Evolutionary conservation across 2,888 invertebrate genomes (phyloP), one percentile per base, ranked within the genome.

Genomic region (Leistus spinibarbis): DNA sequence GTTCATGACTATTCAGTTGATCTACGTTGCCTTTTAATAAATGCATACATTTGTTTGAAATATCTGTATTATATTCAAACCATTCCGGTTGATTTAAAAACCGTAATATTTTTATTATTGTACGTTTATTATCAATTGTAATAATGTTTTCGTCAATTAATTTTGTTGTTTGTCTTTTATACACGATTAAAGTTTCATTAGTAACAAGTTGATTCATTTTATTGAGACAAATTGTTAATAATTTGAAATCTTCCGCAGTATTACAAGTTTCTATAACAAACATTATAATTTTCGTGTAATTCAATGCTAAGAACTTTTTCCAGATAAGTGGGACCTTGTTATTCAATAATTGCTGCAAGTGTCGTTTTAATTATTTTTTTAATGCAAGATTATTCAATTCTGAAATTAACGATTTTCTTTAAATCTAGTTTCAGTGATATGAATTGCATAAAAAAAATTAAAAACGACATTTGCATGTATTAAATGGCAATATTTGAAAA

Each of bases 1-100:
- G 78, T 67, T 89, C 87, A 10, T 79, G 81, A 1, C 84, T 76
- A 64, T 82, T 83, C n/a, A 89, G 78, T 1, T 82, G 76, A 16
- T 82, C 75, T 4, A 89, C 78, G 54, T 83, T 81, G 10, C 83
- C 81, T 76, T 84, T 81, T 9, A 88, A 77, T 7, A 84, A 64
- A 1, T 86, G 72, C 69, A 88, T 79, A 3, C 87, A 80, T 9
- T 85, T 79, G 2, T 86, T 82, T 67, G 85, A 85, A 0, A 87
- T 70, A 0, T 67, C 54, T 0, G 82, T 78, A 78, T 86, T 84
- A 17, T 81, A 78, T 64, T 86, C 79, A 4, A 87, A 85, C 89
- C 88, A 89, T 2, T 81, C 80, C 1, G 87, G 84, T 78, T 85
- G 81, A 80, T 86, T 88, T 20, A 89, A 82, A 80, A 88, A 85